These are phyloP conservation scores for Ditylenchus dipsaci DNA, from an alignment of 1,140 invertebrate species.

Conservation along the genomic window DNA sequence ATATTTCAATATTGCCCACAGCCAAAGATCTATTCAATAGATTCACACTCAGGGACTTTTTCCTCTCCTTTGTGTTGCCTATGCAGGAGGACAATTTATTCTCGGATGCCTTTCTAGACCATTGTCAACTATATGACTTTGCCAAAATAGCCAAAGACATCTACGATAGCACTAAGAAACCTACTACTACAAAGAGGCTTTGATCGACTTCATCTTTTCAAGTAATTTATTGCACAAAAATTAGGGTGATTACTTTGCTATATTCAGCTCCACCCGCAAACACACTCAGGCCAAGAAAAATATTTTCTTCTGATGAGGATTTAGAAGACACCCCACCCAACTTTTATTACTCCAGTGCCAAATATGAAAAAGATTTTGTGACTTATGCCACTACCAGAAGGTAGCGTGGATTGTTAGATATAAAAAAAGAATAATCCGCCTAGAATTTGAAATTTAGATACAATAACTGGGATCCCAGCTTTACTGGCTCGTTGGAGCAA, in stretches of 20 bases:
- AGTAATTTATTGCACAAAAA: no score
- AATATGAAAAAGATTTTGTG: conserved; percentile 30
- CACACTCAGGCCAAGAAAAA: conserved; percentile 14
- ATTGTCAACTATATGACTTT: conserved; percentile 37
- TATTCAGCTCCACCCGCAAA: neutral
- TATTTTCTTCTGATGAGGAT: conserved; percentile 42
- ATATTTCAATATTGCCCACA: conserved; percentile 35
- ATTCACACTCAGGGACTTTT: conserved; percentile 39
- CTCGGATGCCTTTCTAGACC: conserved; percentile 34
- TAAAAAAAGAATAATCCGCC: conserved; percentile 1
- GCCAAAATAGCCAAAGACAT: conserved; percentile 38
- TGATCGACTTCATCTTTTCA: conserved; percentile 7
- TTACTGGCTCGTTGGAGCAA: no score
- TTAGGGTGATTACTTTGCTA: neutral
- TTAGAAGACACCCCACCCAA: conserved; percentile 39
- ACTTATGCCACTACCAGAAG: neutral
- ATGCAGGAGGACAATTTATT: conserved; percentile 32
- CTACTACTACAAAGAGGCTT: neutral
- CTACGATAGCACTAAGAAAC: conserved; percentile 32
- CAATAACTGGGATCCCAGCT: no score
- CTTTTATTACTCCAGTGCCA: conserved; percentile 42
- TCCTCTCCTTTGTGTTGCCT: conserved; percentile 36
- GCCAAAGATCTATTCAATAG: conserved; percentile 39
- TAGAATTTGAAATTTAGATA: no score
- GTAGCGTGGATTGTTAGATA: neutral